Percentiles rank a stretch among this genome's conserved stretches.
Evolutionary conservation across 2,888 invertebrate genomes (phyloP).

Genomic region (Bedellia somnulentella): DNA sequence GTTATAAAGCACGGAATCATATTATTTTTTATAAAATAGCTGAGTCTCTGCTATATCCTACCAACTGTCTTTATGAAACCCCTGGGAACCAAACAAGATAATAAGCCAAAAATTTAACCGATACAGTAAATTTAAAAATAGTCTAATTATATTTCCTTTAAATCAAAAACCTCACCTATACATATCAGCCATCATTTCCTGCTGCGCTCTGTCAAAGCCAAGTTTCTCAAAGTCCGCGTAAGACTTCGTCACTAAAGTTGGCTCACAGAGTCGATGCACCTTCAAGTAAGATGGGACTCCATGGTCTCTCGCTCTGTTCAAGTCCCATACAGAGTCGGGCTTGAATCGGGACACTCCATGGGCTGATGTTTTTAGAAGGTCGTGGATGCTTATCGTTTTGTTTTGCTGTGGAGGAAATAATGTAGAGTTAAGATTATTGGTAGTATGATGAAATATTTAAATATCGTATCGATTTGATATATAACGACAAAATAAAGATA

Average conservation of each 20-base stretch:
- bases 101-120: no score
- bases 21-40: no score
- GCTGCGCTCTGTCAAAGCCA: constrained; percentile 58
- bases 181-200: constrained; percentile 66
- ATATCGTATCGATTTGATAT: no score
- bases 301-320: constrained; percentile 71
- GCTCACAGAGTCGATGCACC: constrained; percentile 68
- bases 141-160: no score
- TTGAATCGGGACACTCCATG: constrained; percentile 62
- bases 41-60: no score
- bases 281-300: constrained; percentile 75
- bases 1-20: no score
- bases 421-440: no score
- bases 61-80: no score
- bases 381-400: constrained; percentile 59
- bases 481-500: no score
- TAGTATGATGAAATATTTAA: no score
- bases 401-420: constrained; percentile 46
- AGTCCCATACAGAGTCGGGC: constrained; percentile 44
- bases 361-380: constrained; percentile 67
- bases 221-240: constrained; percentile 63
- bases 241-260: constrained; percentile 44
- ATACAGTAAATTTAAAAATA: no score
- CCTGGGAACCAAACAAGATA: no score
- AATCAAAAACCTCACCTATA: constrained; percentile 69